A percentile compares a stretch with the other conserved stretches of the same genome.
Conservation (phyloP, 2,888 invertebrate genomes). For the Chalcosyrphus nemorum region DNA sequence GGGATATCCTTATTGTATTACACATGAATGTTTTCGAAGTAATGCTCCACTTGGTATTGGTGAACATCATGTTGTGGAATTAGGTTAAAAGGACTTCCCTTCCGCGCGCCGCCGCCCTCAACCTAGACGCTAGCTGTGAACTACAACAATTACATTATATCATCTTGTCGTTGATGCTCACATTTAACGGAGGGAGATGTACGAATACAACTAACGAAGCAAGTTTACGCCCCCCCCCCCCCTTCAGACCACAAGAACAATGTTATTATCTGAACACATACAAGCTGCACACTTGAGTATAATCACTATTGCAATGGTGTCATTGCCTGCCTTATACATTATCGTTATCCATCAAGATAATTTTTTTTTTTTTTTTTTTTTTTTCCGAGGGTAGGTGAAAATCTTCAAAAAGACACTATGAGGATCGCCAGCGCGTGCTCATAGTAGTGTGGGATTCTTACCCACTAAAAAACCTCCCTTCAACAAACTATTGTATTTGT, state of each 20-base stretch:
- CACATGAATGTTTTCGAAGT: slow-evolving; percentile 46
- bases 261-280: neutral
- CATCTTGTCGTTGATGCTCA: slow-evolving; percentile 32
- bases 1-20: slow-evolving; percentile 62
- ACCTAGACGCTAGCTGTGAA: slow-evolving; percentile 7
- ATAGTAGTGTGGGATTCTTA: no score
- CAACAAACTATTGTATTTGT: no score
- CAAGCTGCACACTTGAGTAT: neutral
- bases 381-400: no score
- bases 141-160: slow-evolving; percentile 57
- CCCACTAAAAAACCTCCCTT: no score
- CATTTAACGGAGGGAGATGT: neutral
- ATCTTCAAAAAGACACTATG: no score
- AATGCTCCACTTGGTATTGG: slow-evolving; percentile 45
- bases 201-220: neutral
- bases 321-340: neutral
- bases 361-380: no score
- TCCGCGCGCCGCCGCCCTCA: neutral
- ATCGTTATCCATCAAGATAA: neutral
- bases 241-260: neutral
- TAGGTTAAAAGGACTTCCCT: slow-evolving; percentile 63
- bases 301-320: slow-evolving; percentile 23
- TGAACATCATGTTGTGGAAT: slow-evolving; percentile 56
- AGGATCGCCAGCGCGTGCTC: no score
- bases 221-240: neutral